Base-by-base conservation (phyloP, 2,888 invertebrate genomes). In the Ceraclea dissimilis region DNA sequence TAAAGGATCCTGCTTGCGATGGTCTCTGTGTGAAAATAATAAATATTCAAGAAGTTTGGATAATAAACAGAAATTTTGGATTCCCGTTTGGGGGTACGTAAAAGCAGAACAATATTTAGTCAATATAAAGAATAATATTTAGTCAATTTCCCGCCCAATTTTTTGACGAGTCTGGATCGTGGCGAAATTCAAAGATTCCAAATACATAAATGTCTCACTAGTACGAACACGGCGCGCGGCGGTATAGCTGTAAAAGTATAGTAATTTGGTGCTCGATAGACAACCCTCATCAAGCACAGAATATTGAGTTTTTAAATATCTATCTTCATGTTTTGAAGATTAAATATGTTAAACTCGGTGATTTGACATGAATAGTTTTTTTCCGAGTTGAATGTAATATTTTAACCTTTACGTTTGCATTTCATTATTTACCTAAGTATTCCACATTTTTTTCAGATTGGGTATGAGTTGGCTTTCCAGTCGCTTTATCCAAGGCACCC, bases 381-480 rank as follows among this genome's bases (percentile, higher is more conserved):
- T n/a, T n/a, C n/a, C n/a, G n/a, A n/a, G n/a, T n/a, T n/a, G n/a
- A n/a, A 31, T 11, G 11, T 31, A 31, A 31, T 31, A 31, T 31
- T 8, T 31, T 31, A 31, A 6, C 11, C 6, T 8, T 31, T 6
- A 31, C 31, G 11, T 6, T 11, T 8, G 31, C 31, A 6, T 31
- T 31, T 31, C 31, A 8, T 31, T 31, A 31, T 8, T 31, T 31
- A 31, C 11, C 11, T 8, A 8, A 8, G 31, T n/a, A n/a, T n/a
- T n/a, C n/a, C n/a, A 8, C 31, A 6, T 51, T 59, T 60, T 63
- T 71, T 70, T n/a, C 70, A 88, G 88, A 67, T 78, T 86, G 59
- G 88, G 86, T n/a, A 81, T 88, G 70, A 86, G 87, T 58, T 89
- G 88, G 87, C 69, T 84, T 6, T 83, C 85, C 0, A 83, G 86